A percentile compares a stretch with the other conserved stretches of the same genome.
Conservation (phyloP, 2,113 vertebrate genomes). For the Oreochromis tanganicae region DNA sequence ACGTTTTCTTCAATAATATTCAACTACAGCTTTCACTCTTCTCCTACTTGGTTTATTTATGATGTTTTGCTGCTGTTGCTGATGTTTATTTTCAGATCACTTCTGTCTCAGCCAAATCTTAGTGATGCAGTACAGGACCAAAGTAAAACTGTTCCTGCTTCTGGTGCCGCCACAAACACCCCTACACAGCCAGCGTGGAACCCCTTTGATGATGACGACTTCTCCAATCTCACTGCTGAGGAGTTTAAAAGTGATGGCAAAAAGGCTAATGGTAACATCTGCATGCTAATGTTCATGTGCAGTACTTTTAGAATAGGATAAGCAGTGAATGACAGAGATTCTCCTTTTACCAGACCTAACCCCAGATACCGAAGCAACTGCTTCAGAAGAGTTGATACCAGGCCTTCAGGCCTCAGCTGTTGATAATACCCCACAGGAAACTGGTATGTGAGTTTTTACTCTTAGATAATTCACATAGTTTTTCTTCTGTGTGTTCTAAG, state of each 20-base stretch:
- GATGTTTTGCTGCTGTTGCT: not conserved
- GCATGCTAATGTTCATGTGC: not conserved
- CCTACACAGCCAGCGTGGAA: conserved; percentile 79
- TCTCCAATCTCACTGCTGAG: conserved; percentile 87
- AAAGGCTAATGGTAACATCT: conserved; percentile 76
- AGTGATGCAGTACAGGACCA: conserved; percentile 47
- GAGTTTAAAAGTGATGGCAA: conserved; percentile 86
- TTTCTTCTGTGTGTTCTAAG: not conserved
- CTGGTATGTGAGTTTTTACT: conserved; percentile 66
- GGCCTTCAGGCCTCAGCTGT: conserved; percentile 73
- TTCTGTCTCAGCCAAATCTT: conserved; percentile 75
- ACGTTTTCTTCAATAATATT: not conserved
- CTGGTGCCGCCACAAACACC: conserved; percentile 48
- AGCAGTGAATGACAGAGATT: not conserved
- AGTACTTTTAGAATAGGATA: not conserved
- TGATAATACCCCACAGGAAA: conserved; percentile 58
- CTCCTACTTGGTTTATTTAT: not conserved
- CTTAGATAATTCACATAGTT: not conserved
- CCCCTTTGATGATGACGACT: conserved; percentile 93
- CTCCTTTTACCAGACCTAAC: conserved; percentile 66
- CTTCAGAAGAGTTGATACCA: conserved; percentile 83
- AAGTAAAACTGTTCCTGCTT: not conserved
- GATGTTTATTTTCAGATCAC: conserved; percentile 71
- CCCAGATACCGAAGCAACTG: conserved; percentile 71
- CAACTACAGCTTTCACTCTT: not conserved